phyloP scores from a whole-genome alignment of 2,888 invertebrate genomes.

The Anticlea derivata region DNA sequence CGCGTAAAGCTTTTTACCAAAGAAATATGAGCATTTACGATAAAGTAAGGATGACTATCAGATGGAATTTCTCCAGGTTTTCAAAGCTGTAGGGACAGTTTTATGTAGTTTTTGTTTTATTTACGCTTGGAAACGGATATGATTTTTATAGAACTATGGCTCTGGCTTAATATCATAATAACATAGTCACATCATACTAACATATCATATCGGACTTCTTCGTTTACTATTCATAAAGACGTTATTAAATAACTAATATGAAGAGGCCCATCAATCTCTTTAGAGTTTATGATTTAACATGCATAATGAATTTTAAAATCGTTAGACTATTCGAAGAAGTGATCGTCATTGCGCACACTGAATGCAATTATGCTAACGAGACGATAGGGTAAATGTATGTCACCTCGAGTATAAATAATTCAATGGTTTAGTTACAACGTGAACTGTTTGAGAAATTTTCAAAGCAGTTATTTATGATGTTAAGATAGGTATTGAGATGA shows the following conservation, averaged over 20 bases:
- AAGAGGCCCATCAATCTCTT: conserved; percentile 30
- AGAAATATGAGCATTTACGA: not conserved
- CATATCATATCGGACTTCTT: no score
- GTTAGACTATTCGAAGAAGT: conserved; percentile 31
- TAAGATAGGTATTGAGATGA: not conserved
- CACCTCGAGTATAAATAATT: conserved; percentile 27
- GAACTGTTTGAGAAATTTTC: conserved; percentile 3
- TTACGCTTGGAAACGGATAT: no score
- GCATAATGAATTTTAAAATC: conserved; percentile 32
- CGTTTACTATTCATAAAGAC: conserved; percentile 3
- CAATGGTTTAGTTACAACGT: conserved; percentile 23
- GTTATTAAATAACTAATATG: conserved; percentile 14
- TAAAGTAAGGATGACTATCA: no score
- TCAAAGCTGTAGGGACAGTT: no score
- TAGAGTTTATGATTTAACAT: conserved; percentile 26
- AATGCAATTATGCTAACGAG: conserved; percentile 36
- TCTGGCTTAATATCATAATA: no score
- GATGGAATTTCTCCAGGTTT: no score
- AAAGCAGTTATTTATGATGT: not conserved
- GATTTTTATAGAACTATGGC: no score
- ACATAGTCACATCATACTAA: no score
- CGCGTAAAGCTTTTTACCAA: conserved; percentile 5
- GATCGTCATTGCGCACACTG: conserved; percentile 27
- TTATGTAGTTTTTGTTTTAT: no score
- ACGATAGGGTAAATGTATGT: conserved; percentile 29